Evolutionary conservation across 2,113 vertebrate genomes (phyloP), one percentile per base, ranked within the genome.

Genomic region (Scalopus aquaticus): DNA sequence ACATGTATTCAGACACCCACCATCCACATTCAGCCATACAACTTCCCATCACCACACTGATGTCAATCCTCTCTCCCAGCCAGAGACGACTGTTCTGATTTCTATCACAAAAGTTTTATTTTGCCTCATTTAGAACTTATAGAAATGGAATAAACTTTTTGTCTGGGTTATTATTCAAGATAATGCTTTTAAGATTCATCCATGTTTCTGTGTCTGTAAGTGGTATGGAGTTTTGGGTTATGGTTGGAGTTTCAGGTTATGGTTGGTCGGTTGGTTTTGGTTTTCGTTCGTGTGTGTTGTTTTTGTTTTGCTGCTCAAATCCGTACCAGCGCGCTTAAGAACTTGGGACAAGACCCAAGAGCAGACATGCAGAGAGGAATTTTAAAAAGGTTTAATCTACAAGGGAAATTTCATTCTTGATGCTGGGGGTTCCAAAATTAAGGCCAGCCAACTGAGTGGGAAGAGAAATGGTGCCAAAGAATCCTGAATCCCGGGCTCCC

Each of bases 161-260:
- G 15, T 11, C 35, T 73, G 72, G 32, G 28, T 78, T 92, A 9
- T 81, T 90, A 11, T 51, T 62, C 42, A 58, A 60, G 24, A n/a
- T 51, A 89, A 51, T 60, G 30, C 42, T 95, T 78, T 89, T 54
- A 42, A 95, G 65, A 77, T 84, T 74, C 62, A 32, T 77, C 70
- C n/a, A 56, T 62, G n/a, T 56, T 79, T 78, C 73, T 92, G 11
- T 87, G 15, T 84, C 2, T 69, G 54, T 84, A 24, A 35, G 6
- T 30, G 44, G 10, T 37, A n/a, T 20, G 42, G 16, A 20, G 9
- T 13, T 91, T 58, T 37, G 42, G 42, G 24, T 74, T 39, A 46
- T 42, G 30, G 0, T 35, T 67, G 28, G 12, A 20, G 9, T 13
- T 91, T 58, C 32, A 30, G 42, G 24, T 74, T 39, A 46, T 42